Base-by-base conservation (phyloP, 2,797 vertebrate species). In the Mormyrus hasselquistii region DNA sequence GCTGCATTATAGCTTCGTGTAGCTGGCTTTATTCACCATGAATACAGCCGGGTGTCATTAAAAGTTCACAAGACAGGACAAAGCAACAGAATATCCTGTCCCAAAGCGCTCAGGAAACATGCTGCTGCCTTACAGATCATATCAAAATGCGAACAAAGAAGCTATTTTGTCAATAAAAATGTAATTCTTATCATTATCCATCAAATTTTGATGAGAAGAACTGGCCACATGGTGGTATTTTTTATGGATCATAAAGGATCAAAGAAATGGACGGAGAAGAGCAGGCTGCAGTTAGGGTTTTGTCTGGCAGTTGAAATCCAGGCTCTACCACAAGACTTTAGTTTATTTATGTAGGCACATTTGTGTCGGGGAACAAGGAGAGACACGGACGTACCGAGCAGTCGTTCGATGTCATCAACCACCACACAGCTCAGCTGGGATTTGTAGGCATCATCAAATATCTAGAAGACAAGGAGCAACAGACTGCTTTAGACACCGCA, bases 391-490 rank as follows among this genome's bases (percentile, higher is more conserved):
- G 97, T 91, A 99, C 98, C 98, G 85, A 99, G 90, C 82, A 99
- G 95, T 2, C 98, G 96, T 89, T 99, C 98, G 4, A 99, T 99
- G 93, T 99, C 98, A 0, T 99, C 98, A 91, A 99, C 97, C 0
- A 99, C 97, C 87, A 99, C 97, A 88, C 98, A 99, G 94, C 98
- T 99, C 93, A 99, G 96, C 91, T 99, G 98, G 88, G 98, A 99
- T 94, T 99, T 99, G 94, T 99, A 99, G 0, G 98, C 98, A 85
- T 99, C 98, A 89, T 99, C 98, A 92, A 99, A 99, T 92, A 99
- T 98, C 98, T 99, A 73, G 16, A 89, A 93, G 9, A 57, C 38
- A 87, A 59, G 84, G 2, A 49, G 22, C 1, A 83, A 87, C 38
- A 76, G 59, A 55, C 4, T 22, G 53, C 6, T 49, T 47, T 4